Base-by-base conservation (phyloP, 2,797 vertebrate genomes). In the Columba guinea region DNA sequence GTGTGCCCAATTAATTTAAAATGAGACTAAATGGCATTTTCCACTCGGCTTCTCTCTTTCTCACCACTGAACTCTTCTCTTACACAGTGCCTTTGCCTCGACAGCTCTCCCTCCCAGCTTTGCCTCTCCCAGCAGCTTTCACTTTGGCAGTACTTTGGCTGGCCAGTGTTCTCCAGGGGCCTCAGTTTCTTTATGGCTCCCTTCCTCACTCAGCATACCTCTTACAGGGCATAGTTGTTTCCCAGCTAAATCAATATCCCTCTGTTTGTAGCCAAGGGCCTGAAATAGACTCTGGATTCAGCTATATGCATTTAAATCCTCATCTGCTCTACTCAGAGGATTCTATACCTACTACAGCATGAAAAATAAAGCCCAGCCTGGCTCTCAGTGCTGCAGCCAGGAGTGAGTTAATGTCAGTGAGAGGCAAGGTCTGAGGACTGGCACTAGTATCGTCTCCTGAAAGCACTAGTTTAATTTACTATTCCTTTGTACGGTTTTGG, bases 241-340 rank as follows among this genome's bases (percentile, higher is more conserved):
- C 74, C 69, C 93, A 82, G 73, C 64, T 76, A 84, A 93, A 89
- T 93, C 83, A 39, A 93, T 91, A 94, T 7, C 51, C 32, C 49
- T 2, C 0, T 4, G 32, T 32, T 68, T n/a, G 10, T 24, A 86
- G 87, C 82, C 87, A 93, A 58, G 87, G 75, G 64, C 23, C 87
- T 70, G 67, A 87, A 95, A 68, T 28, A 39, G 94, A 71, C 56
- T 48, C 74, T 65, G 35, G 71, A 35, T 48, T 82, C 83, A 41
- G 58, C 32, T 41, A 35, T 4, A 44, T 5, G 13, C 32, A 62
- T 35, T 80, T 70, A 75, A 87, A 83, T 68, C 68, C 56, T 30
- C 32, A 67, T 49, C 64, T 65, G 34, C 62, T 70, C 53, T 74
- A 52, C 34, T n/a, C 2, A 1, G 46, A 48, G 19, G 71, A 70